These are phyloP conservation scores for Florisuga fusca DNA, from an alignment of 2,797 vertebrate species.

Conservation along the genomic window DNA sequence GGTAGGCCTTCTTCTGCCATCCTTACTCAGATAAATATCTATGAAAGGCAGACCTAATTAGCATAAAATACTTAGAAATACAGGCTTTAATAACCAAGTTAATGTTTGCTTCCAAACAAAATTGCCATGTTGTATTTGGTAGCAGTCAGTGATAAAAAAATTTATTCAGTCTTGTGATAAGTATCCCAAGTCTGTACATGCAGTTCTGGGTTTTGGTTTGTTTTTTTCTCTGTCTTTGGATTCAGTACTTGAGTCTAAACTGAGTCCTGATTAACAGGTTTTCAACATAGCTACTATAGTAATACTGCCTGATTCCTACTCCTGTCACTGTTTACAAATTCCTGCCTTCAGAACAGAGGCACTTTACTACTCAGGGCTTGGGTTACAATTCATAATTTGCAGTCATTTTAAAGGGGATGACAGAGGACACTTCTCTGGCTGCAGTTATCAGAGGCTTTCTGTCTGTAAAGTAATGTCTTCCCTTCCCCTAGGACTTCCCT, in stretches of 20 bases:
- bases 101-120: not conserved
- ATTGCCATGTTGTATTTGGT: not conserved
- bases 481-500: not conserved
- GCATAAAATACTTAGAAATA: not conserved
- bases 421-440: not conserved
- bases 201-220: not conserved
- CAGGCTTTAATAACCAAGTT: not conserved
- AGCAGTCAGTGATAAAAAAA: not conserved
- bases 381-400: not conserved
- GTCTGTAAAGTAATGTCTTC: not conserved
- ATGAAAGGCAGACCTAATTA: not conserved
- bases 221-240: not conserved
- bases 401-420: not conserved
- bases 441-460: not conserved
- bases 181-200: not conserved
- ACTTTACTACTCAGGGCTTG: not conserved
- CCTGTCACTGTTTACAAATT: not conserved
- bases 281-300: not conserved
- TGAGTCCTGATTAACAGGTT: not conserved
- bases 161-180: not conserved
- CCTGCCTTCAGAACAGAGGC: not conserved
- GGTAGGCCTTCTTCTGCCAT: not conserved
- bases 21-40: not conserved
- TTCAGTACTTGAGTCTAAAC: not conserved
- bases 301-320: not conserved